Evolutionary conservation across 2,797 vertebrate species (phyloP).

Genomic region (Lagodon rhomboides): DNA sequence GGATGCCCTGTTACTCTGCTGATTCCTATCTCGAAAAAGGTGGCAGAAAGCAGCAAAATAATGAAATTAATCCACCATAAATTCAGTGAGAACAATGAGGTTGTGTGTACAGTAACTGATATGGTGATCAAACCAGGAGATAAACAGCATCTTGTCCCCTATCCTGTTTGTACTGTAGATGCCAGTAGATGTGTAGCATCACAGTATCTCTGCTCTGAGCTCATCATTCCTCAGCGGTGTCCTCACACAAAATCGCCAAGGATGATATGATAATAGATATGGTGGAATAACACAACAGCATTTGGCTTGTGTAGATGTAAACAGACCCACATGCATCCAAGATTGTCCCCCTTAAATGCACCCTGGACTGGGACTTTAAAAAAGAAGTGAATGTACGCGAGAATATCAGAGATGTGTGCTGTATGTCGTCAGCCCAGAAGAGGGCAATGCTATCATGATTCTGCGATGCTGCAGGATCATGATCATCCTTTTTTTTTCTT

Average conservation of each 20-base stretch:
- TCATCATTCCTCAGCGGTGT: slow-evolving; percentile 56
- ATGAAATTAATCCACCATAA: slow-evolving; percentile 5
- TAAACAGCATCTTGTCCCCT: slow-evolving; percentile 50
- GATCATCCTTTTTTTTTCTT: slow-evolving; percentile 4
- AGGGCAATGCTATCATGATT: slow-evolving; percentile 60
- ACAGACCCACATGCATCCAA: background rate
- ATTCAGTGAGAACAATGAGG: slow-evolving; percentile 35
- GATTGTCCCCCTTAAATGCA: background rate
- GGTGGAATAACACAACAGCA: background rate
- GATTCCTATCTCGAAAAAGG: slow-evolving; percentile 53
- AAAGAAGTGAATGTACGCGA: background rate
- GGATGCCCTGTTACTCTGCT: slow-evolving; percentile 24
- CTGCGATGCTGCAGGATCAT: background rate
- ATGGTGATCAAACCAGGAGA: slow-evolving; percentile 40
- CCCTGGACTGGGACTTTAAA: background rate
- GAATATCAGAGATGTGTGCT: slow-evolving; percentile 16
- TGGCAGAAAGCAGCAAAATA: slow-evolving; percentile 36
- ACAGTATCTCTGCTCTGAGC: slow-evolving; percentile 44
- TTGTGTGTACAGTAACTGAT: slow-evolving; percentile 35
- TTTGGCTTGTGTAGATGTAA: background rate
- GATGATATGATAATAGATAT: slow-evolving; percentile 38
- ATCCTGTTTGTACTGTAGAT: slow-evolving; percentile 42
- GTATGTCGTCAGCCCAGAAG: slow-evolving; percentile 60
- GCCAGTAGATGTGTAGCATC: slow-evolving; percentile 28
- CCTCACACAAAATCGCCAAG: slow-evolving; percentile 23